Base-by-base conservation (phyloP, 2,113 vertebrate genomes). In the Buteo buteo region DNA sequence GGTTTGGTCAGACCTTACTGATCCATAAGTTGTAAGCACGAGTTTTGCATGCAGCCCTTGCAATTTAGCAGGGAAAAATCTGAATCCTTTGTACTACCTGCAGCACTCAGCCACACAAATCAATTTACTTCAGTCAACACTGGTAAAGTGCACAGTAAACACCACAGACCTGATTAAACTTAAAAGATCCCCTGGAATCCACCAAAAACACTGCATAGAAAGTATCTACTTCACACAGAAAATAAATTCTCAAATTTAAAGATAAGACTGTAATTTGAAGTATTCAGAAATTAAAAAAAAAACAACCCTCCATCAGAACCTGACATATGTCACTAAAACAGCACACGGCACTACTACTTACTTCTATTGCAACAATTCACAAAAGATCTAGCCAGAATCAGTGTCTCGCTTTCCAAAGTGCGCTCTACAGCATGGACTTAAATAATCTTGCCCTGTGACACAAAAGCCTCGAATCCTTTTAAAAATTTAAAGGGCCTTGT, bases 371-470 rank as follows among this genome's bases (percentile, higher is more conserved):
- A 76, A 40, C 15, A 65, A 20, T 15, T 54, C 47, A 58, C 29
- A 20, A 19, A 50, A 58, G 32, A 34, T 8, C 2, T 11, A 38
- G 42, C 31, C 0, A 0, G 21, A 59, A 79, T 57, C 57, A 18
- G 32, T 2, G 9, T 19, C 16, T 36, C 0, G 1, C 22, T 69
- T 20, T 21, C 7, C 31, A 73, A 87, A 72, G 70, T 2, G 0
- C 52, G 2, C 36, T 52, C 32, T 9, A 21, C 3, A 28, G 20
- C 0, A 0, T 1, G 1, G 32, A 42, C 8, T 73, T 8, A 5
- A 8, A 9, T 28, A 36, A 91, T 38, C 70, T 54, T n/a, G 12
- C 55, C 38, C 52, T 10, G n/a, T 32, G 16, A 77, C 42, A 81
- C 24, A 61, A 72, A 91, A 88, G 26, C 13, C 22, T 70, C 2